Evolutionary conservation across 1,140 invertebrate genomes (phyloP).

Genomic region (Zophobas atratus): DNA sequence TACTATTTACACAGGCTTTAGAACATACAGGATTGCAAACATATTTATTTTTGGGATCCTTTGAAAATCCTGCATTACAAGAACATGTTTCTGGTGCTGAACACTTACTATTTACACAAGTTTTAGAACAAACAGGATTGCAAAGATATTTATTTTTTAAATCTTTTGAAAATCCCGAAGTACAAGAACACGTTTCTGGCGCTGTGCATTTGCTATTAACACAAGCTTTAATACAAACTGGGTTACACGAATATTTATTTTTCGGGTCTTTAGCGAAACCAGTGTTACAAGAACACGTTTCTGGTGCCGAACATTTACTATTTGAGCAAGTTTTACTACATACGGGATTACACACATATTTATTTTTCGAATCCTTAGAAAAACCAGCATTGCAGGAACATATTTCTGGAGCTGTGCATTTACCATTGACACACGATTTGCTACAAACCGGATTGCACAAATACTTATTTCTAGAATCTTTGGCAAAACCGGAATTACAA

Average conservation of each 20-base stretch:
- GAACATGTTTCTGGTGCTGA: too few relatives aligned
- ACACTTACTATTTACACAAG: too few relatives aligned
- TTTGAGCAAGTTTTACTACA: constrained; percentile 65
- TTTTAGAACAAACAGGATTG: too few relatives aligned
- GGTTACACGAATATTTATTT: constrained; percentile 64
- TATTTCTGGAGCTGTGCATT: constrained; percentile 55
- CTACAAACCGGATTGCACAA: neutral
- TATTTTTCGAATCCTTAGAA: constrained; percentile 46
- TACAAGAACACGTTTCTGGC: too few relatives aligned
- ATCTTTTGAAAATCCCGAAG: too few relatives aligned
- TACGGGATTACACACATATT: neutral
- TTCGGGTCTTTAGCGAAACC: constrained; percentile 66
- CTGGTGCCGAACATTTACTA: constrained; percentile 66
- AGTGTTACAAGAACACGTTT: constrained; percentile 68
- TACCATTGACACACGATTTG: constrained; percentile 54
- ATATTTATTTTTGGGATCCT: too few relatives aligned
- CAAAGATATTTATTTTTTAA: too few relatives aligned
- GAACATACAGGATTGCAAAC: too few relatives aligned
- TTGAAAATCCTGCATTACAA: too few relatives aligned
- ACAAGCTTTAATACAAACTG: constrained; percentile 68
- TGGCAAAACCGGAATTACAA: neutral
- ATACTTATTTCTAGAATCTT: constrained; percentile 57
- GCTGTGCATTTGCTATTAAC: constrained; percentile 56
- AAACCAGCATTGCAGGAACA: constrained; percentile 64
- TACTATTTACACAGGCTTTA: too few relatives aligned